These are phyloP conservation scores for Glyphotaelius pellucidus DNA, from an alignment of 2,888 invertebrate genomes.

Conservation along the genomic window DNA sequence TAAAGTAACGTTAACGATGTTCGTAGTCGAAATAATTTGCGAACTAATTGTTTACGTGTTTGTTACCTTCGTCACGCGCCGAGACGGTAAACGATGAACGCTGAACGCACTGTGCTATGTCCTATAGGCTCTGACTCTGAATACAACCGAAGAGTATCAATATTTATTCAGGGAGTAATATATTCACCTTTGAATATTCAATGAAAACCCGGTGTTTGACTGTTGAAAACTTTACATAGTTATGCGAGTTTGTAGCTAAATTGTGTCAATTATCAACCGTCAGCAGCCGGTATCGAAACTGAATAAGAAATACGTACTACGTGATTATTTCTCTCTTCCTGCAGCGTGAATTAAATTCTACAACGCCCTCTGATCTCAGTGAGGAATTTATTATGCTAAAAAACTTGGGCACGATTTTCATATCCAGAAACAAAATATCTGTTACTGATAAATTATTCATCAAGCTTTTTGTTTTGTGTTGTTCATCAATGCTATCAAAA, in stretches of 20 bases:
- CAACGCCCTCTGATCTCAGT: not conserved
- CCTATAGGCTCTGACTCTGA: not conserved
- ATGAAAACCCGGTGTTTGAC: not conserved
- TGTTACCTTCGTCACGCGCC: not conserved
- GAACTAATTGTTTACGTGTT: not conserved
- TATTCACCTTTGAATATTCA: slow-evolving; percentile 37
- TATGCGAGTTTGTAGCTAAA: slow-evolving; percentile 11
- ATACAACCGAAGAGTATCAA: not conserved
- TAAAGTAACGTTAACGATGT: not conserved
- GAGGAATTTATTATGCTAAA: not conserved
- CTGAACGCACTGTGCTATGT: not conserved
- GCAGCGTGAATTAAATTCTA: not conserved
- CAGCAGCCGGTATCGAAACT: not conserved
- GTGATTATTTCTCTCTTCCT: not conserved
- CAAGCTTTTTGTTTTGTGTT: not conserved
- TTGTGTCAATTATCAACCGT: slow-evolving; percentile 12
- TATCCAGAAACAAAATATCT: not conserved
- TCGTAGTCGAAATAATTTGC: not conserved
- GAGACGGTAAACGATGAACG: not conserved
- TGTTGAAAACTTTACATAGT: not conserved
- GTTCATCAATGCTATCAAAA: not conserved
- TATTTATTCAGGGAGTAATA: not conserved
- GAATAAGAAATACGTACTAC: not conserved
- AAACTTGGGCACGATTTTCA: not conserved
- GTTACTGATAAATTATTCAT: not conserved